These are phyloP conservation scores for Chinchilla lanigera DNA, from an alignment of 2,113 vertebrate genomes.

Conservation along the genomic window DNA sequence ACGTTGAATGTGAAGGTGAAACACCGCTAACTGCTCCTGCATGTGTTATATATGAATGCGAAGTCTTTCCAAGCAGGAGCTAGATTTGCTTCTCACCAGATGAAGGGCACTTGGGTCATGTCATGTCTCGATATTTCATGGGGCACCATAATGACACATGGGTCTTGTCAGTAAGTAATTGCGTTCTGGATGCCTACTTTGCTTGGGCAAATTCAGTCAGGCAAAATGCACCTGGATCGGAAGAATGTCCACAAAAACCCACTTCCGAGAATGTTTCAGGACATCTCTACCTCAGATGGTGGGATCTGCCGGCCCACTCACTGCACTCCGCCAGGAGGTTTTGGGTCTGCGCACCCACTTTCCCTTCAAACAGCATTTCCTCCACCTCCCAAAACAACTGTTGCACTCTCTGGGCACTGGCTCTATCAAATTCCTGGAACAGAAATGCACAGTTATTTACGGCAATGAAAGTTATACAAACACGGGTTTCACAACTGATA, in stretches of 20 bases:
- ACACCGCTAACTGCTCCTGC: rapidly evolving
- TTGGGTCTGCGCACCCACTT: conserved; percentile 86
- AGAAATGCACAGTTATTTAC: background rate
- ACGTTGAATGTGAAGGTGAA: background rate
- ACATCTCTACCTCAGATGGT: conserved; percentile 89
- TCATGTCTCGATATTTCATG: background rate
- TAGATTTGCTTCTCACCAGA: background rate
- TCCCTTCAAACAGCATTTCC: conserved; percentile 92
- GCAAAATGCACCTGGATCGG: background rate
- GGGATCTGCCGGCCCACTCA: conserved; percentile 89
- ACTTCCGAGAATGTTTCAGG: rapidly evolving
- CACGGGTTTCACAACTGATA: background rate
- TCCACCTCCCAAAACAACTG: conserved; percentile 91
- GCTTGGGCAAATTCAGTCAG: background rate
- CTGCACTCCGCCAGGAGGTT: conserved; percentile 87
- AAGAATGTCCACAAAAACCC: rapidly evolving
- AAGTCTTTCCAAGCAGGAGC: background rate
- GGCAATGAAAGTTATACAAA: background rate
- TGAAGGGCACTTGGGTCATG: background rate
- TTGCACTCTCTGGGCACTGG: conserved; percentile 87
- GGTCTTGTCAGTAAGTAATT: background rate
- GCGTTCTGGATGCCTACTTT: background rate
- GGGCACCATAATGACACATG: background rate
- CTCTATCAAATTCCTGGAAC: conserved; percentile 90
- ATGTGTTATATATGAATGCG: rapidly evolving